A percentile compares a stretch with the other conserved stretches of the same genome.
Conservation (phyloP, 1,140 invertebrate species). For the Aporrectodea caliginosa region DNA sequence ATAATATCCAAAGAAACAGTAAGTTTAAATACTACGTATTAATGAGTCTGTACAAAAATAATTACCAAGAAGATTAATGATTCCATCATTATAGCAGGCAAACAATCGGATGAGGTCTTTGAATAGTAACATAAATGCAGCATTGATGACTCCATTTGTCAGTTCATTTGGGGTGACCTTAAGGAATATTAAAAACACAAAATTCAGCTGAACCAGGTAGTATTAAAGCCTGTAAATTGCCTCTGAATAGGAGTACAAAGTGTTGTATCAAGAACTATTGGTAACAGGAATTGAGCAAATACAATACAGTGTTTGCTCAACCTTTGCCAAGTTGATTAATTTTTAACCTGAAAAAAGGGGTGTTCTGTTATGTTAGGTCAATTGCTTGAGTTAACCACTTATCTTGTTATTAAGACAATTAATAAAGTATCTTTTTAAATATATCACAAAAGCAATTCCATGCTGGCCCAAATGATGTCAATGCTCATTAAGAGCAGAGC, state of each 20-base stretch:
- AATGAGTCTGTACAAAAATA: too few relatives aligned
- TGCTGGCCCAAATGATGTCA: too few relatives aligned
- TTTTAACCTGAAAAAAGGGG: not conserved
- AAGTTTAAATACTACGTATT: too few relatives aligned
- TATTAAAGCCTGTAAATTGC: constrained; percentile 10
- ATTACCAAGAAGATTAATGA: constrained; percentile 91
- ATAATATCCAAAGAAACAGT: too few relatives aligned
- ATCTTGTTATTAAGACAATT: too few relatives aligned
- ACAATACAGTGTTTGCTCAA: not conserved
- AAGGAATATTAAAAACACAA: constrained; percentile 34
- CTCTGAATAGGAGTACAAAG: not conserved
- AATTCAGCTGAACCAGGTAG: not conserved
- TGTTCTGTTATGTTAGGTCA: not conserved
- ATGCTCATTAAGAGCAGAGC: too few relatives aligned
- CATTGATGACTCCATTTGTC: constrained; percentile 96
- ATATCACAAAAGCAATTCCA: too few relatives aligned
- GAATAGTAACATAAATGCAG: constrained; percentile 97
- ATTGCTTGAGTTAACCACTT: too few relatives aligned
- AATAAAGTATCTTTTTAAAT: too few relatives aligned
- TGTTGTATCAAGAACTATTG: not conserved
- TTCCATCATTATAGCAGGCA: constrained; percentile 99
- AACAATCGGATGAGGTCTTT: constrained; percentile 97
- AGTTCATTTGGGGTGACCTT: constrained; percentile 89
- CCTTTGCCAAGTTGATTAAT: not conserved
- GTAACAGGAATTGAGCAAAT: not conserved